These are phyloP conservation scores for Drosophila busckii DNA, from an alignment of 1,140 invertebrate genomes.

Conservation along the genomic window DNA sequence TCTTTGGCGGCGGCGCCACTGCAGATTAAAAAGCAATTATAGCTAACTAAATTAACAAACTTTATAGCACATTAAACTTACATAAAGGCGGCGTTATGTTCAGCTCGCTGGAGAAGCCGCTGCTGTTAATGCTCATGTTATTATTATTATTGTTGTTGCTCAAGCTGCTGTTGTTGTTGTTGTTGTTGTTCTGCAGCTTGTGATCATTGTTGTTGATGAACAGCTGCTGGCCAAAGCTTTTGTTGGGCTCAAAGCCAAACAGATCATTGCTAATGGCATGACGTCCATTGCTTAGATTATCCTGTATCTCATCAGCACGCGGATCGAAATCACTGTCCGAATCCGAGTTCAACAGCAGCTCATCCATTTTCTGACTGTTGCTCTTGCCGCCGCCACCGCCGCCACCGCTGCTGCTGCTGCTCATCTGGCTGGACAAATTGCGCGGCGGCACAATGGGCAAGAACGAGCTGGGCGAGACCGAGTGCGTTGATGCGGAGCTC, in stretches of 20 bases:
- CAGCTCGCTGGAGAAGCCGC: conserved; percentile 67
- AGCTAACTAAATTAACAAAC: not conserved
- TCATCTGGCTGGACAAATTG: conserved; percentile 82
- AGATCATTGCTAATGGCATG: conserved; percentile 75
- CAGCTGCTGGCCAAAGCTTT: conserved; percentile 79
- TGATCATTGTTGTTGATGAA: conserved; percentile 68
- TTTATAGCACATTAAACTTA: conserved; percentile 79
- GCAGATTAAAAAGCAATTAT: conserved; percentile 56
- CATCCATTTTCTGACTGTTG: conserved; percentile 88
- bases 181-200: conserved; percentile 61
- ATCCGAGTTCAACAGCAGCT: conserved; percentile 88
- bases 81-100: conserved; percentile 82
- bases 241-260: conserved; percentile 70
- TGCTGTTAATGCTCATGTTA: conserved; percentile 60
- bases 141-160: conserved; percentile 43
- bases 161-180: conserved; percentile 24
- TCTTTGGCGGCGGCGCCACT: conserved; percentile 90
- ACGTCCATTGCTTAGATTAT: conserved; percentile 68
- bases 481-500: conserved; percentile 58
- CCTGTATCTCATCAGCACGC: conserved; percentile 84
- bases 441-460: conserved; percentile 84
- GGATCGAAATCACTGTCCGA: conserved; percentile 90
- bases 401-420: conserved; percentile 31
- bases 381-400: conserved; percentile 78
- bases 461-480: conserved; percentile 69